These are phyloP conservation scores for Thaleichthys pacificus DNA, from an alignment of 2,797 vertebrate genomes.

Conservation along the genomic window DNA sequence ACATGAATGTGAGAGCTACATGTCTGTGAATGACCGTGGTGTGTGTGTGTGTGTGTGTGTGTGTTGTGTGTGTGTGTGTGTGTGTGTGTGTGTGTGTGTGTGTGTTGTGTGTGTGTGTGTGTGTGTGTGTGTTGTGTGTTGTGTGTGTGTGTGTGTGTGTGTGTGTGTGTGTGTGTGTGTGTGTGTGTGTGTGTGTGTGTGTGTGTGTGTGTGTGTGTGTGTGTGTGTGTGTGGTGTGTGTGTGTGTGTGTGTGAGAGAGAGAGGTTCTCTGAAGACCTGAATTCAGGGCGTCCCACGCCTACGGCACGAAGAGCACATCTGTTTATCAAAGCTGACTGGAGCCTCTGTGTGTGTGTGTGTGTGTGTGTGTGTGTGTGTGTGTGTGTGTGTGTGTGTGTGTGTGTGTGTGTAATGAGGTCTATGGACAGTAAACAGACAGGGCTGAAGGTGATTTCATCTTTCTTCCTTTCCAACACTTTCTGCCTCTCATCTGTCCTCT, in stretches of 20 bases:
- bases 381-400: conserved; percentile 19
- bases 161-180: background rate
- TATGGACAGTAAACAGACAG: conserved; percentile 47
- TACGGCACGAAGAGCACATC: conserved; percentile 62
- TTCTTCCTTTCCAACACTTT: conserved; percentile 28
- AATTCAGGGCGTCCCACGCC: conserved; percentile 63
- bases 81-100: conserved; percentile 6
- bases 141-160: conserved; percentile 34
- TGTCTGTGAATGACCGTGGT: conserved; percentile 46
- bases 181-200: too few relatives aligned
- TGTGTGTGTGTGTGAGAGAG: background rate
- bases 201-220: too few relatives aligned
- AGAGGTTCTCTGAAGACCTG: conserved; percentile 60
- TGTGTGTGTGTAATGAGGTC: conserved; percentile 6
- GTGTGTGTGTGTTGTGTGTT: background rate
- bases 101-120: too few relatives aligned
- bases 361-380: conserved; percentile 28
- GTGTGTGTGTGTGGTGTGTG: too few relatives aligned
- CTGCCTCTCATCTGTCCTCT: conserved; percentile 21
- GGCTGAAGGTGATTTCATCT: conserved; percentile 57
- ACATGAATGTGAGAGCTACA: conserved; percentile 52
- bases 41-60: conserved; percentile 27
- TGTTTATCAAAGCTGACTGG: conserved; percentile 60
- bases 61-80: conserved; percentile 37
- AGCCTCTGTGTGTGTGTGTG: conserved; percentile 38